Evolutionary conservation across 1,140 invertebrate genomes (phyloP), one percentile per base, ranked within the genome.

Genomic region (Penaeus japonicus): DNA sequence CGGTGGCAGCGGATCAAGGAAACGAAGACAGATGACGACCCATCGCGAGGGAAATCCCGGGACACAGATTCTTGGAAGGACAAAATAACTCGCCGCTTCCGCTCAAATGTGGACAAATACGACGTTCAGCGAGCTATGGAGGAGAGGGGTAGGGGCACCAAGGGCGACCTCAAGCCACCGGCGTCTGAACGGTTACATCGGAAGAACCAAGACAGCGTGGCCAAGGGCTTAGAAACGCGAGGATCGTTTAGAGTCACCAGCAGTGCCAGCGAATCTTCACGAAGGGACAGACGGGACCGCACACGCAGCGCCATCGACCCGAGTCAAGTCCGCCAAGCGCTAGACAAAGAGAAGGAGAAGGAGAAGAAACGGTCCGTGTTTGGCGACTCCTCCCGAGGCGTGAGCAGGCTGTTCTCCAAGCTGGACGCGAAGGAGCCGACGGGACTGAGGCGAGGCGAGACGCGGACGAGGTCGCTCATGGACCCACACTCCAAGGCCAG

Each of bases 1-100:
- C 94, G 94, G 87, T 95, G 94, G 95, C 94, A 95, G 92, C 94
- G 85, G 20, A 77, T 87, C 73, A 89, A 86, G 79, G 84, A 89
- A 32, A 80, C 79, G 30, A 86, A 91, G 86, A 82, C 88, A 18
- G 81, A 87, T n/a, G 73, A 86, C 57, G 75, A 81, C 75, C 47
- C 53, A 18, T 27, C 53, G n/a, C 24, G 57, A 47, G 22, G 57
- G 17, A 84, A 84, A 54, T 39, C 83, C 54, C 70, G 83, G 55
- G 79, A 90, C 15, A 75, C 87, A 73, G 84, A 84, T 54, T 84
- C 84, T 1, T 85, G 87, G 65, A 84, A 89, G 24, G 88, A 87
- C 55, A 53, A 75, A 30, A 54, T 90, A 24, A 70, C 88, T 12
- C 65, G 90, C 15, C 75, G 80, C 55, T 85, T 89, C 57, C 81